Conservation (phyloP, 2,888 invertebrate genomes). For the Chesias legatella region DNA sequence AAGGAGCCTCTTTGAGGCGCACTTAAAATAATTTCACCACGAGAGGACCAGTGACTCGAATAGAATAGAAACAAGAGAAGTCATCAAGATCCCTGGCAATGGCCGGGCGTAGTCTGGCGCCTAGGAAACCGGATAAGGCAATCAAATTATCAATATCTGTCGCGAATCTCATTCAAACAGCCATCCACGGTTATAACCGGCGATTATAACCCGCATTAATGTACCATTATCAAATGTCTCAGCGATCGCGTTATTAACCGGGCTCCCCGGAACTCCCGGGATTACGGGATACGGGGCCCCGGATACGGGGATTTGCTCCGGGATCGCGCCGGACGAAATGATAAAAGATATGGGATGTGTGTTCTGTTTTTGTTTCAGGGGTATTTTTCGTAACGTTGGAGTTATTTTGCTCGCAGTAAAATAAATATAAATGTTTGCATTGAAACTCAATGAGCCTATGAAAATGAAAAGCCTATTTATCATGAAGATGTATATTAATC, state of each 20-base stretch:
- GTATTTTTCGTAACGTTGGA: conserved; percentile 10
- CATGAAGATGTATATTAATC: no score
- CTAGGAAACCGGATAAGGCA: no score
- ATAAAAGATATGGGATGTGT: conserved; percentile 67
- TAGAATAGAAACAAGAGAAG: no score
- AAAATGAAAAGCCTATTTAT: no score
- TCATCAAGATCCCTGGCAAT: no score
- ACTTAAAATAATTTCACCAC: no score
- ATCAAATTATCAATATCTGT: conserved; percentile 23
- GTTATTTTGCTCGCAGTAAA: conserved; percentile 5
- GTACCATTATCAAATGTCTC: conserved; percentile 65
- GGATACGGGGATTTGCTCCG: conserved; percentile 77
- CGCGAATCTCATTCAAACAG: conserved; percentile 35
- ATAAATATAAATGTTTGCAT: no score
- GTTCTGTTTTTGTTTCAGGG: conserved; percentile 19
- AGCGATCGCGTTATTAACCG: conserved; percentile 39
- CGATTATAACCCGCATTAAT: conserved; percentile 72
- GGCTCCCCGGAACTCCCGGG: conserved; percentile 69
- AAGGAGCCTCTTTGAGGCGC: no score
- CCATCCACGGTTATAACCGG: conserved; percentile 52
- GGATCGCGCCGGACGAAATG: conserved; percentile 73
- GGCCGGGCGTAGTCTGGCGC: no score
- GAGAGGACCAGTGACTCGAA: no score
- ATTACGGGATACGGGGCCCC: conserved; percentile 72
- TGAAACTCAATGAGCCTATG: no score